A percentile compares a stretch with the other conserved stretches of the same genome.
Evolutionary conservation across 1,140 invertebrate genomes (phyloP).

Genomic region (Brachionus rotundiformis): DNA sequence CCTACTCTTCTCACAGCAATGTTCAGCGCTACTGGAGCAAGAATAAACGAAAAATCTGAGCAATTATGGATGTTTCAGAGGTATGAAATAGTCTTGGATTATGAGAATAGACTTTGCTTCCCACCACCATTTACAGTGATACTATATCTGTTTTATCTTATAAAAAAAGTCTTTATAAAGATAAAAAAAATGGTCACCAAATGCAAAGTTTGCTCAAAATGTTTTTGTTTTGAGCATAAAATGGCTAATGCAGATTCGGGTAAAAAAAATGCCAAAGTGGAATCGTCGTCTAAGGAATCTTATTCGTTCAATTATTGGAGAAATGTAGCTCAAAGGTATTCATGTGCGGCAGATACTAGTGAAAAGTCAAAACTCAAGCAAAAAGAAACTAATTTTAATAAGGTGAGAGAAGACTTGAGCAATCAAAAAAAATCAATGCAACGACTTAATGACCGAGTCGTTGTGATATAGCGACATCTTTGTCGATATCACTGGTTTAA

Average conservation of each 20-base stretch:
- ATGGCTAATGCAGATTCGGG: not conserved
- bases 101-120: conserved; percentile 59
- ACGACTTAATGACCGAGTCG: conserved; percentile 43
- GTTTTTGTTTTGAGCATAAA: conserved; percentile 12
- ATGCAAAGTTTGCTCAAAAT: not conserved
- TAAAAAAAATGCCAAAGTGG: not conserved
- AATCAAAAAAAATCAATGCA: conserved; percentile 38
- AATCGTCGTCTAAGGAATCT: not conserved
- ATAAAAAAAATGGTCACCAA: not conserved
- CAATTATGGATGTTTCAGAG: conserved; percentile 64
- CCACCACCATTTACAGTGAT: conserved; percentile 50
- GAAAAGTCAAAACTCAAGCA: conserved; percentile 39
- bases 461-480: too few relatives aligned
- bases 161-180: not conserved
- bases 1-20: conserved; percentile 65
- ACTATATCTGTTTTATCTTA: not conserved
- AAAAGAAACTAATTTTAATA: conserved; percentile 40
- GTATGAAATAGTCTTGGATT: conserved; percentile 65
- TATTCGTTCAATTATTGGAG: conserved; percentile 51
- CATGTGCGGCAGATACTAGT: not conserved
- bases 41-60: conserved; percentile 60
- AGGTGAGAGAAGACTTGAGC: conserved; percentile 37
- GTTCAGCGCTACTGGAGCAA: conserved; percentile 61
- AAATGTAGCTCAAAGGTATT: conserved; percentile 23
- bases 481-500: too few relatives aligned